A percentile compares a stretch with the other conserved stretches of the same genome.
Evolutionary conservation across 2,113 vertebrate species (phyloP).

Genomic region (Calonectris borealis): DNA sequence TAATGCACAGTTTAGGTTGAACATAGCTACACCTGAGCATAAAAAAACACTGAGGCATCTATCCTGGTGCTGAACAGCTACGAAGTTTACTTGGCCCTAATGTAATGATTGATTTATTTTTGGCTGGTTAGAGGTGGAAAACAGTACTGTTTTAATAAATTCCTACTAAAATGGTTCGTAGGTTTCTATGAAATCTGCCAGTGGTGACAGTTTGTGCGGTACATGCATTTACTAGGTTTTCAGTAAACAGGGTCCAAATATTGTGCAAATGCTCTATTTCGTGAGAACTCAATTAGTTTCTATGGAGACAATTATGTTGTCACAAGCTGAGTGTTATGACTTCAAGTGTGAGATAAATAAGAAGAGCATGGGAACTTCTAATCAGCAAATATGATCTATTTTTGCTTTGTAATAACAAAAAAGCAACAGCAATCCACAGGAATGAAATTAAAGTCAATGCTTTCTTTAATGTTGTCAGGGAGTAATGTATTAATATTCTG

Average conservation of each 20-base stretch:
- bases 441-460: not conserved
- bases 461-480: slow-evolving; percentile 9
- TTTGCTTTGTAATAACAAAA: slow-evolving; percentile 34
- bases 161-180: not conserved
- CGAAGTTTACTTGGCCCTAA: not conserved
- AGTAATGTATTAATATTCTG: slow-evolving; percentile 21
- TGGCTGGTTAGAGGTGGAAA: not conserved
- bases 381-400: slow-evolving; percentile 35
- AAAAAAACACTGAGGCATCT: not conserved
- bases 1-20: not conserved
- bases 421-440: not conserved
- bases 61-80: not conserved
- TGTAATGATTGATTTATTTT: not conserved
- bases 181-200: slow-evolving; percentile 1
- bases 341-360: slow-evolving; percentile 53
- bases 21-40: not conserved
- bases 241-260: slow-evolving; percentile 61
- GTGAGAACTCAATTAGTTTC: slow-evolving; percentile 41
- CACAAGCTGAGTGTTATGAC: slow-evolving; percentile 5
- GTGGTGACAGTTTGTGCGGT: not conserved
- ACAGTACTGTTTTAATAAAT: not conserved
- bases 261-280: slow-evolving; percentile 42
- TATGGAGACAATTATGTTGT: slow-evolving; percentile 60
- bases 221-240: slow-evolving; percentile 17
- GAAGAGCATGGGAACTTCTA: slow-evolving; percentile 21